A percentile compares a stretch with the other conserved stretches of the same genome.
Conservation (phyloP, 2,888 invertebrate genomes). For the Harpagoxenus sublaevis region DNA sequence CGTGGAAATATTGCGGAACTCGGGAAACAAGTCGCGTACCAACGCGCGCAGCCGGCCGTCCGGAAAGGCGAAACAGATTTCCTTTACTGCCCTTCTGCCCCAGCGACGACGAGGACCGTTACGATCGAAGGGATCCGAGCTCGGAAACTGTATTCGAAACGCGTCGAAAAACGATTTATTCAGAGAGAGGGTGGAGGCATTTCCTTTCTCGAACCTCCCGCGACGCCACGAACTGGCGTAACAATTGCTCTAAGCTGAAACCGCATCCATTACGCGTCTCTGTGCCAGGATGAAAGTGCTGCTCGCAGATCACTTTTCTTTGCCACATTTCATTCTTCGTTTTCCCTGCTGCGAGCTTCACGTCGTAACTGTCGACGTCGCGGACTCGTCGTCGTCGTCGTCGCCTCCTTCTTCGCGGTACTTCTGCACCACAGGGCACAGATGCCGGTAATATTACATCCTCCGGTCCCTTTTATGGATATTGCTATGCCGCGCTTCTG, state of each 20-base stretch:
- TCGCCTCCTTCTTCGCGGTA: constrained; percentile 57
- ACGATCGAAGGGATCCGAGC: constrained; percentile 46
- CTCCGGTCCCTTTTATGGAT: constrained; percentile 84
- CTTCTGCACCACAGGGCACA: constrained; percentile 76
- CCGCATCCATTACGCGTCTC: constrained; percentile 75
- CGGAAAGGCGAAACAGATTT: constrained; percentile 77
- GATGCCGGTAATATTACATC: constrained; percentile 84
- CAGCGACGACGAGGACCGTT: constrained; percentile 49
- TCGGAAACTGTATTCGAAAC: constrained; percentile 72
- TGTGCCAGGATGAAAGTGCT: constrained; percentile 54
- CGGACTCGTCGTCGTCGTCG: constrained; percentile 58
- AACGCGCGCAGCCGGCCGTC: constrained; percentile 59
- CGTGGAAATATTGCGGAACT: constrained; percentile 57
- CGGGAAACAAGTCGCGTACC: constrained; percentile 64
- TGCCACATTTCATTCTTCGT: constrained; percentile 53
- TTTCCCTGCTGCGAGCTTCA: constrained; percentile 48
- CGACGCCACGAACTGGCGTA: constrained; percentile 28
- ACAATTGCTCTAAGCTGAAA: constrained; percentile 62
- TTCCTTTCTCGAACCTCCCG: constrained; percentile 22
- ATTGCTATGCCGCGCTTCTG: constrained; percentile 79
- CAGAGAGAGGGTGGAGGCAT: constrained; percentile 32
- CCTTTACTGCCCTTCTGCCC: constrained; percentile 74
- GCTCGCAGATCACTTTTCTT: constrained; percentile 66
- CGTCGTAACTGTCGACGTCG: constrained; percentile 55
- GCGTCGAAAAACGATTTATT: constrained; percentile 78